Evolutionary conservation across 2,113 vertebrate species (phyloP), one percentile per base, ranked within the genome.

Genomic region (Quiscalus mexicanus): DNA sequence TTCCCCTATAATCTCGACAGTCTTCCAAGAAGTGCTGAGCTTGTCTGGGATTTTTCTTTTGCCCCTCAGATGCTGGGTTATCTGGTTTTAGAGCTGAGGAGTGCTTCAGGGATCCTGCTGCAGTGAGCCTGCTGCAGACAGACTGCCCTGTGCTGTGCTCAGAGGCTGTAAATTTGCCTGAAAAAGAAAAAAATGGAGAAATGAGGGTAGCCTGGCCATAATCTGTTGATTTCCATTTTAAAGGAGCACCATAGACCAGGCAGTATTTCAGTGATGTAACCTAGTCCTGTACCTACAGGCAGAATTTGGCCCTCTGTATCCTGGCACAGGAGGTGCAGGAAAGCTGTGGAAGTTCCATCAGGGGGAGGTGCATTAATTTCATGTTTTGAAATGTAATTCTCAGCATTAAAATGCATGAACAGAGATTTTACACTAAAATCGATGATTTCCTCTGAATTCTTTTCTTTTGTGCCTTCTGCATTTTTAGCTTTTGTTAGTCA

Each of bases 221-320:
- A 65, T 65, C 17, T 85, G 13, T 80, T 81, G 35, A 86, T 96
- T 95, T 96, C 85, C 90, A 94, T 93, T 58, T 87, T n/a, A 94
- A 96, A 90, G 67, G 55, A 88, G 6, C n/a, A 69, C 44, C 17
- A 22, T 0, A 79, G 31, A 20, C 20, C 11, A 24, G 6, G 23
- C 7, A 27, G 24, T 42, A 59, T 68, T 93, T 79, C 87, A 83
- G 45, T 90, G 71, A 70, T 73, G 42, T 59, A 84, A 91, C 41
- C 16, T 64, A 79, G 53, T 27, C 65, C 12, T 50, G 47, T 62
- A 89, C 10, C 6, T 49, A 45, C 19, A 68, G 74, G 23, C 67
- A 74, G 91, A 82, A 80, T 80, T 69, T 83, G 50, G 17, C 27
- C 50, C 23, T 47, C 70, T 78, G 22, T 68, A 47, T 89, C 27